A percentile compares a stretch with the other conserved stretches of the same genome.
Evolutionary conservation across 64 coral and sea anemone species (phyloP).

Genomic region (Stylophora pistillata): DNA sequence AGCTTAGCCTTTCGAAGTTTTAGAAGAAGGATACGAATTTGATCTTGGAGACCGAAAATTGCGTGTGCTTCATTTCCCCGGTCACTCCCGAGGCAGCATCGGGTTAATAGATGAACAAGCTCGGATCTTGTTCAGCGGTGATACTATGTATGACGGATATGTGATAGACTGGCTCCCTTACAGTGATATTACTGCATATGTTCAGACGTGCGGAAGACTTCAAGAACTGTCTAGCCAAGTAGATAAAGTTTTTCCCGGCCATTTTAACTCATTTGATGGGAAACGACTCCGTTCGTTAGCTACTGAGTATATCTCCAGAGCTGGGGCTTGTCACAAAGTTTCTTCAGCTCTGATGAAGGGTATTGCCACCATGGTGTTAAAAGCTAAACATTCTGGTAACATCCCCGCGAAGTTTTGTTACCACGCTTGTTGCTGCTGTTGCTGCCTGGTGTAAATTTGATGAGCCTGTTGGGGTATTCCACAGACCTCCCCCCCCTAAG

Average conservation of each 20-base stretch:
- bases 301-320: slow-evolving; percentile 60
- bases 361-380: slow-evolving; percentile 48
- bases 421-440: slow-evolving; percentile 77
- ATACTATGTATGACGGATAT: slow-evolving; percentile 55
- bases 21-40: slow-evolving; percentile 70
- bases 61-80: slow-evolving; percentile 71
- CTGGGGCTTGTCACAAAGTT: slow-evolving; percentile 30
- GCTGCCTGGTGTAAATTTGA: background rate
- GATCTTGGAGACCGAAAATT: slow-evolving; percentile 77
- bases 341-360: slow-evolving; percentile 25
- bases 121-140: slow-evolving; percentile 64
- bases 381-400: slow-evolving; percentile 59
- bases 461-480: background rate
- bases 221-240: slow-evolving; percentile 45
- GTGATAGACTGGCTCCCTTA: slow-evolving; percentile 80
- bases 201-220: slow-evolving; percentile 60
- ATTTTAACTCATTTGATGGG: slow-evolving; percentile 59
- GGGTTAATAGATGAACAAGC: slow-evolving; percentile 67
- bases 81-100: slow-evolving; percentile 75
- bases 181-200: slow-evolving; percentile 58
- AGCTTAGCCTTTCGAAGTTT: slow-evolving; percentile 52
- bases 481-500: no score
- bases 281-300: slow-evolving; percentile 39
- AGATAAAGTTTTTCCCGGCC: slow-evolving; percentile 69
- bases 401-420: slow-evolving; percentile 70